phyloP scores from a whole-genome alignment of 1,140 invertebrate genomes.

The Drosophila kanapiae region DNA sequence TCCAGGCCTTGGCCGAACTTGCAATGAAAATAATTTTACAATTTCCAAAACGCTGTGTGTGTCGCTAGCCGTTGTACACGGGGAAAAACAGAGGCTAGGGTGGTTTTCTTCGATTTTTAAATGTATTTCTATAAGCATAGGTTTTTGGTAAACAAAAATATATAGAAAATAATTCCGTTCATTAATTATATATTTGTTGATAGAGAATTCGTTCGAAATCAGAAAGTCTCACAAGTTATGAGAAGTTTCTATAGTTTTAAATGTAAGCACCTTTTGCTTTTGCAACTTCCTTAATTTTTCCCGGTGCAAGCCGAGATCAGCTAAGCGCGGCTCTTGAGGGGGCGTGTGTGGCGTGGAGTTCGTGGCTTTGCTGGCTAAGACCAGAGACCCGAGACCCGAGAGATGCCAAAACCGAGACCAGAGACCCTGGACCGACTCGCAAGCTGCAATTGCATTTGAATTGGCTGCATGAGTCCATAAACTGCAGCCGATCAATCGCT shows the following conservation, averaged over 20 bases:
- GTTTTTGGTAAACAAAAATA: no score
- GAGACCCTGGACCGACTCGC: constrained; percentile 36
- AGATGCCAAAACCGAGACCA: constrained; percentile 21
- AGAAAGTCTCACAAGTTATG: background rate
- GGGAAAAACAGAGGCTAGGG: background rate
- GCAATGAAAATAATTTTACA: constrained; percentile 81
- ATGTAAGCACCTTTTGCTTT: no score
- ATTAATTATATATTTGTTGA: no score
- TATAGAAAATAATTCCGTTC: no score
- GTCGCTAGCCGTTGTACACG: constrained; percentile 38
- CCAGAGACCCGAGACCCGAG: constrained; percentile 14
- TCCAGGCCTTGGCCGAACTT: constrained; percentile 45
- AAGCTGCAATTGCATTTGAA: constrained; percentile 82
- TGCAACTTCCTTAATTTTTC: background rate
- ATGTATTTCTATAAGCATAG: background rate
- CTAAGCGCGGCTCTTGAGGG: constrained; percentile 54
- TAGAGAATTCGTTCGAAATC: no score
- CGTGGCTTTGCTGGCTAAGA: constrained; percentile 22
- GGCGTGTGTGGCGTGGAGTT: constrained; percentile 66
- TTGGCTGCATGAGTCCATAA: constrained; percentile 85
- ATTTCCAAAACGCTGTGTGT: constrained; percentile 80
- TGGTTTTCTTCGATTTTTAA: background rate
- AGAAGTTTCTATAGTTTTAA: background rate
- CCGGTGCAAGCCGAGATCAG: constrained; percentile 5
- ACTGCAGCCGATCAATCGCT: constrained; percentile 84